Conservation (phyloP, 1,140 invertebrate genomes). For the Meloidogyne floridensis region DNA sequence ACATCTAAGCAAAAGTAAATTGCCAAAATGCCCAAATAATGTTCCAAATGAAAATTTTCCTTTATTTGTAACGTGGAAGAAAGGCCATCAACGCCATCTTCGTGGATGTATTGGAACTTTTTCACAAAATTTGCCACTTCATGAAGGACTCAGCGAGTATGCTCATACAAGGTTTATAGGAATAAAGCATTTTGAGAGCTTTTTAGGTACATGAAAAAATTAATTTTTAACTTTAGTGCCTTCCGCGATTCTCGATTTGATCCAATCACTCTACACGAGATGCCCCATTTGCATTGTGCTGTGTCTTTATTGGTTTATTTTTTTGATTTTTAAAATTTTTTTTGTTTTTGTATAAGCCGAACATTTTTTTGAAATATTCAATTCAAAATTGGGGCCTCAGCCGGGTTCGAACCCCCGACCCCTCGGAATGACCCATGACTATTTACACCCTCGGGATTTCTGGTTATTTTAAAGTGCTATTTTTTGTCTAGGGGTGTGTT, state of each 20-base stretch:
- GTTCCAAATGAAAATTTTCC: conserved; percentile 64
- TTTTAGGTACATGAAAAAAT: conserved; percentile 25
- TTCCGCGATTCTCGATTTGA: conserved; percentile 94
- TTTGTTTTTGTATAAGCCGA: no score
- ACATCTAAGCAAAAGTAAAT: conserved; percentile 32
- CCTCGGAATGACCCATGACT: no score
- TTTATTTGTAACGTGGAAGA: conserved; percentile 71
- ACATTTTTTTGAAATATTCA: no score
- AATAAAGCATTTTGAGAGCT: conserved; percentile 1
- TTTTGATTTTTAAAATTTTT: neutral
- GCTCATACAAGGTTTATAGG: conserved; percentile 65
- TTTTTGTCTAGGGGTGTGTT: no score
- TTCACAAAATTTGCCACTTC: conserved; percentile 66
- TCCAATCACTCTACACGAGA: conserved; percentile 86
- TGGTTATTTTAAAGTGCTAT: no score
- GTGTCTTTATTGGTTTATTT: conserved; percentile 85
- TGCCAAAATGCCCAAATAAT: conserved; percentile 40
- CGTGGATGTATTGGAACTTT: conserved; percentile 71
- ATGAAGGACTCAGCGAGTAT: conserved; percentile 69
- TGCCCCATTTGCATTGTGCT: conserved; percentile 85
- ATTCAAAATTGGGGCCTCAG: no score
- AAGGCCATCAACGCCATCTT: conserved; percentile 66
- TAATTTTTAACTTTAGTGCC: conserved; percentile 74
- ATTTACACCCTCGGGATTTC: no score
- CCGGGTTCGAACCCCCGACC: no score